Evolutionary conservation across 2,888 invertebrate species (phyloP).

Genomic region (Panzeria rudis): DNA sequence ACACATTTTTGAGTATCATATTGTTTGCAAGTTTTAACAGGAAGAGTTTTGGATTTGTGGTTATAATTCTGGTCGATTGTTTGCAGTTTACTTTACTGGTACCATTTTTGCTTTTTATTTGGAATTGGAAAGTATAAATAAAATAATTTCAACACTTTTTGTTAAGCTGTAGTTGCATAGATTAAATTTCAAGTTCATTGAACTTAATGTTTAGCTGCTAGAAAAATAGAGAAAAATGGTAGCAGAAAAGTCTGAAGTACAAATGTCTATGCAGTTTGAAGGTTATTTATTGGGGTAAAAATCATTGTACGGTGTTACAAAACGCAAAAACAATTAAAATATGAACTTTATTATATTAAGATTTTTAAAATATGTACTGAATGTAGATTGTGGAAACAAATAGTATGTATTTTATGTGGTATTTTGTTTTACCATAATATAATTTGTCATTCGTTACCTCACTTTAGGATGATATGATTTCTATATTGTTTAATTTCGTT

Average conservation of each 20-base stretch:
- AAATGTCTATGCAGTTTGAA: slow-evolving; percentile 31
- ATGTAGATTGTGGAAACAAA: no score
- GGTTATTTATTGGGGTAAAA: no score
- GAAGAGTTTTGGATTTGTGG: slow-evolving; percentile 50
- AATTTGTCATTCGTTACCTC: no score
- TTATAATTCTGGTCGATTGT: slow-evolving; percentile 54
- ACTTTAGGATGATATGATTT: no score
- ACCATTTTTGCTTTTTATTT: background rate
- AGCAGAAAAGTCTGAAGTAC: slow-evolving; percentile 37
- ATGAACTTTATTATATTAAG: no score
- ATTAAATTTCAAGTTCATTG: slow-evolving; percentile 35
- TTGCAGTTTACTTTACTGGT: background rate
- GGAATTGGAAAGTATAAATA: background rate
- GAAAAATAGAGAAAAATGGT: background rate
- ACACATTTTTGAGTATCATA: background rate
- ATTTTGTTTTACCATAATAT: no score
- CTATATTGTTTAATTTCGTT: no score
- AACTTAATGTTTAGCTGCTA: slow-evolving; percentile 23
- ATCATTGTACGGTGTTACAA: background rate
- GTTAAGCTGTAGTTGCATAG: slow-evolving; percentile 3
- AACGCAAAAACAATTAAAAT: no score
- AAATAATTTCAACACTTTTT: slow-evolving; percentile 23
- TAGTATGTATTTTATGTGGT: no score
- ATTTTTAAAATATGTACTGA: no score
- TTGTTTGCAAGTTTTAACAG: background rate